These are phyloP conservation scores for Leuciscus waleckii DNA, from an alignment of 2,797 vertebrate species.

Conservation along the genomic window DNA sequence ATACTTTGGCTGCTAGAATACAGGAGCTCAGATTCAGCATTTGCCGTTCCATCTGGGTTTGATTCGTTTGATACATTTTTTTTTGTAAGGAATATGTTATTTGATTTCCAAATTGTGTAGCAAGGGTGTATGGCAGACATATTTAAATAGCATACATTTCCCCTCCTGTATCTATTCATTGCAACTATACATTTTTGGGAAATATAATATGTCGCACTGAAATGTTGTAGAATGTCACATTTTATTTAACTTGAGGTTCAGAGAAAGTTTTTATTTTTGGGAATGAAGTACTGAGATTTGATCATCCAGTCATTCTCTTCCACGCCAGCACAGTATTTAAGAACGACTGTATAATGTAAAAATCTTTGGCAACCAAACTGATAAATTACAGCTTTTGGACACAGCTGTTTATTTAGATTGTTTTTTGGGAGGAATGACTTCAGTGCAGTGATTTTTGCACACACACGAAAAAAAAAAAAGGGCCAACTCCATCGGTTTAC, in stretches of 20 bases:
- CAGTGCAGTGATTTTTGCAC: background rate
- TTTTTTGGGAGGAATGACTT: background rate
- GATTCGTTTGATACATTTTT: conserved; percentile 60
- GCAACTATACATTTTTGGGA: conserved; percentile 38
- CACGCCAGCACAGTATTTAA: conserved; percentile 27
- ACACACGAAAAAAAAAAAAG: too few species aligned
- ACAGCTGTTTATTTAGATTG: background rate
- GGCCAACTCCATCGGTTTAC: conserved; percentile 34
- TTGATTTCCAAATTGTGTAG: conserved; percentile 50
- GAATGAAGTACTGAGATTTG: conserved; percentile 3
- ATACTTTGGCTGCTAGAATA: conserved; percentile 32
- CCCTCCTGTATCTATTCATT: conserved; percentile 41
- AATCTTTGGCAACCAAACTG: conserved; percentile 14
- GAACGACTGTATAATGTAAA: background rate
- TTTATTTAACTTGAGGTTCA: conserved; percentile 26
- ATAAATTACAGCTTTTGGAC: background rate
- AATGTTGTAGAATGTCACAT: conserved; percentile 50
- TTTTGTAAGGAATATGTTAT: conserved; percentile 62
- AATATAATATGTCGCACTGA: conserved; percentile 48
- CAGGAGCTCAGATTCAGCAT: conserved; percentile 19
- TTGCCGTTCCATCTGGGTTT: conserved; percentile 19
- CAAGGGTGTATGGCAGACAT: conserved; percentile 29
- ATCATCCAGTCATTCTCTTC: conserved; percentile 21
- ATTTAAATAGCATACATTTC: conserved; percentile 17
- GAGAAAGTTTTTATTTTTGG: conserved; percentile 24